Evolutionary conservation across 2,113 vertebrate species (phyloP), one percentile per base, ranked within the genome.

Genomic region (Turnix velox): DNA sequence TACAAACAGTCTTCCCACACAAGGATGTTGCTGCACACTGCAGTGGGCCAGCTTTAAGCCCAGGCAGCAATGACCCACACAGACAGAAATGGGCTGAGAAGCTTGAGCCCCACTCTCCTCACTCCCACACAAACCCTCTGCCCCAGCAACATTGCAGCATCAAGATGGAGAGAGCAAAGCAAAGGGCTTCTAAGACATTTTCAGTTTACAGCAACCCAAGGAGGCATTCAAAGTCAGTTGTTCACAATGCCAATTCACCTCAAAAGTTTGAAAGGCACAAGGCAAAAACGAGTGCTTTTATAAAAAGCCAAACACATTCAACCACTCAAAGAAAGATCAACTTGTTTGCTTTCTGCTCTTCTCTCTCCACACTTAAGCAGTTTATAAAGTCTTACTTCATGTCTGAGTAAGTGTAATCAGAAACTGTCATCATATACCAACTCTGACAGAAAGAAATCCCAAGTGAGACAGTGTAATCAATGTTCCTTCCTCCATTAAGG

Each of bases 341-440:
- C 81, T 97, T 94, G 58, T 92, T 96, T 91, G 76, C 90, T 71
- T 93, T 92, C 78, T 86, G 79, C 82, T 94, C 86, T 71, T 78
- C 92, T 74, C 67, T 73, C 76, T 75, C 69, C 39, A 27, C 28
- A 90, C 88, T 95, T 86, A 95, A 93, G 58, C 55, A 83, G 73
- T 54, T 93, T 81, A 88, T 22, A 42, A 89, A 77, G 61, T 87
- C 90, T 84, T 88, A 55, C 80, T 95, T 93, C 85, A 84, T 42
- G 58, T 92, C 94, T 97, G 88, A 97, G 90, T 91, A 95, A 90
- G 57, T 89, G 77, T 78, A 97, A 97, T 97, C 96, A 97, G 94
- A 92, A 92, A 39, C 83, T 85, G 74, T 79, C 89, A 92, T 92
- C 91, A 79, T 51, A 76, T 13, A 83, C 67, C 59, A 69, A 52